A percentile compares a stretch with the other conserved stretches of the same genome.
phyloP scores from a whole-genome alignment of 2,113 vertebrate species.

The Salvelinus namaycush region DNA sequence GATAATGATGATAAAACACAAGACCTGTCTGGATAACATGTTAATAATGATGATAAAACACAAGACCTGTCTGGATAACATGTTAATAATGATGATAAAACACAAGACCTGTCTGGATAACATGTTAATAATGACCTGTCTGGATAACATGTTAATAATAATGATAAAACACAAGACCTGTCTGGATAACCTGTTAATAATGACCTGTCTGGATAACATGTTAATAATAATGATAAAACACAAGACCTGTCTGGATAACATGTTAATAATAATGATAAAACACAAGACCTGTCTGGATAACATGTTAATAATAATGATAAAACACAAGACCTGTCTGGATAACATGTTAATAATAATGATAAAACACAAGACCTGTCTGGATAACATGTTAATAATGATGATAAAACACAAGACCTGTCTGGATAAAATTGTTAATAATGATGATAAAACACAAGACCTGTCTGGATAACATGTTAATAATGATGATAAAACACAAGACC shows the following conservation, averaged over 20 bases:
- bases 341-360: background rate
- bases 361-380: background rate
- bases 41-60: background rate
- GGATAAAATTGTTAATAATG: background rate
- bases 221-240: background rate
- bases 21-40: background rate
- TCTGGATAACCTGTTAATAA: background rate
- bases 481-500: background rate
- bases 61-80: background rate
- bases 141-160: no score
- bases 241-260: background rate
- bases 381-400: constrained; percentile 1
- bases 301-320: background rate
- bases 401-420: background rate
- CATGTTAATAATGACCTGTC: background rate
- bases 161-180: background rate
- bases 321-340: background rate
- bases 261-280: no score
- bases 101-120: no score
- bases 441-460: no score
- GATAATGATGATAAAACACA: background rate
- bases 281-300: no score
- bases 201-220: background rate
- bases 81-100: background rate
- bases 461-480: background rate